phyloP scores from a whole-genome alignment of 2,888 invertebrate species.

The Synanthedon myopaeformis region DNA sequence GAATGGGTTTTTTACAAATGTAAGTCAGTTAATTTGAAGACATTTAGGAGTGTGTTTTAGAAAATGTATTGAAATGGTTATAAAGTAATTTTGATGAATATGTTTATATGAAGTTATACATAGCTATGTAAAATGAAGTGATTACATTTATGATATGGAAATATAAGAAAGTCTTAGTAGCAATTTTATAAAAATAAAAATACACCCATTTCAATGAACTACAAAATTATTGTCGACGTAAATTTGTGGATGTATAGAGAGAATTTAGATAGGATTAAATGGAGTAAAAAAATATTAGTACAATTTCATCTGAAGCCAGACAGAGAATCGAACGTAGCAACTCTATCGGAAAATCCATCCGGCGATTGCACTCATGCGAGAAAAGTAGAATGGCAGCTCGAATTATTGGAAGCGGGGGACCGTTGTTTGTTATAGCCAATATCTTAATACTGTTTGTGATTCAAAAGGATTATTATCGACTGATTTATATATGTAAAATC shows the following conservation, averaged over 20 bases:
- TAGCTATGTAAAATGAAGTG: too few relatives aligned
- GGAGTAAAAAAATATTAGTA: constrained; percentile 33
- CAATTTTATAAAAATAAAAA: too few relatives aligned
- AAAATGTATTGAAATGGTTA: too few relatives aligned
- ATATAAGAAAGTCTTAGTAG: too few relatives aligned
- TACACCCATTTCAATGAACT: too few relatives aligned
- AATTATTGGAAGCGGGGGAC: constrained; percentile 47
- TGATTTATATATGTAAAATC: too few relatives aligned
- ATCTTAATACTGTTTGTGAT: background rate
- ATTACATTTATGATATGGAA: too few relatives aligned
- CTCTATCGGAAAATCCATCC: constrained; percentile 63
- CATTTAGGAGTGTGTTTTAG: too few relatives aligned
- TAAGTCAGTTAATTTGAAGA: too few relatives aligned
- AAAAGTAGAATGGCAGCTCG: constrained; percentile 55
- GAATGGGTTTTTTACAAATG: too few relatives aligned
- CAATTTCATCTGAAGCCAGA: constrained; percentile 33
- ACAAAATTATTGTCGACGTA: background rate
- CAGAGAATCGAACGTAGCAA: constrained; percentile 38
- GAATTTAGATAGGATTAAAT: constrained; percentile 29
- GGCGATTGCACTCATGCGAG: constrained; percentile 44
- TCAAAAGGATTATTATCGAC: background rate
- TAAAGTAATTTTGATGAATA: too few relatives aligned
- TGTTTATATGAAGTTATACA: too few relatives aligned
- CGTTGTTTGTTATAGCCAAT: background rate
- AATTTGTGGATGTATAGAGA: background rate